These are phyloP conservation scores for Helicoverpa armigera DNA, from an alignment of 1,140 invertebrate genomes.

Conservation along the genomic window DNA sequence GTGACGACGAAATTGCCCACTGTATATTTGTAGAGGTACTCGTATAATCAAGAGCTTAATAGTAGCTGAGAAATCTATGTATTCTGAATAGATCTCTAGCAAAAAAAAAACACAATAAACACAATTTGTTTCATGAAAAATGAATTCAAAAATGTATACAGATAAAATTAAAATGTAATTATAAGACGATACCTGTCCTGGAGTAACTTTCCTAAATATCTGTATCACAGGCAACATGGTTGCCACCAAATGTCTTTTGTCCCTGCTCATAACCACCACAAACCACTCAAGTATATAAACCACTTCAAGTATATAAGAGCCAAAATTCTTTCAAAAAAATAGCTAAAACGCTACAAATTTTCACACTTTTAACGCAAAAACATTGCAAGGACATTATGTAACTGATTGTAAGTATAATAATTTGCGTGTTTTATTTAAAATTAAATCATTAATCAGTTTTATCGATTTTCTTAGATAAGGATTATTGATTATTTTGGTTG, in stretches of 20 bases:
- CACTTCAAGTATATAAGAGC: background rate
- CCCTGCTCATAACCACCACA: conserved; percentile 47
- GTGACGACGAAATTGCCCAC: no score
- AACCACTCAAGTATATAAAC: background rate
- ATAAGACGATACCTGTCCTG: conserved; percentile 79
- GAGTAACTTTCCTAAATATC: conserved; percentile 77
- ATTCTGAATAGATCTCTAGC: no score
- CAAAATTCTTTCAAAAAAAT: conserved; percentile 1
- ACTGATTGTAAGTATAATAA: background rate
- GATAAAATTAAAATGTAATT: no score
- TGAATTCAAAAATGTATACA: no score
- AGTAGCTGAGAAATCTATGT: no score
- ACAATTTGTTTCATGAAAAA: no score
- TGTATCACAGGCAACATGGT: conserved; percentile 72
- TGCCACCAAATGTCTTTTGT: conserved; percentile 60
- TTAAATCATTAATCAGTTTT: background rate
- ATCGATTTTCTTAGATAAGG: background rate
- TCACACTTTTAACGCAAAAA: background rate
- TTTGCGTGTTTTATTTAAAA: conserved; percentile 3
- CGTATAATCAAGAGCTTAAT: no score
- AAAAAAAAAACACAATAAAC: no score
- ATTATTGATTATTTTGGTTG: background rate
- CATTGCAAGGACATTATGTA: conserved; percentile 12
- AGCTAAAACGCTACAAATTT: background rate
- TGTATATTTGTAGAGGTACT: no score